Conservation (phyloP, 2,113 vertebrate genomes). For the Myiagra hebetior region DNA sequence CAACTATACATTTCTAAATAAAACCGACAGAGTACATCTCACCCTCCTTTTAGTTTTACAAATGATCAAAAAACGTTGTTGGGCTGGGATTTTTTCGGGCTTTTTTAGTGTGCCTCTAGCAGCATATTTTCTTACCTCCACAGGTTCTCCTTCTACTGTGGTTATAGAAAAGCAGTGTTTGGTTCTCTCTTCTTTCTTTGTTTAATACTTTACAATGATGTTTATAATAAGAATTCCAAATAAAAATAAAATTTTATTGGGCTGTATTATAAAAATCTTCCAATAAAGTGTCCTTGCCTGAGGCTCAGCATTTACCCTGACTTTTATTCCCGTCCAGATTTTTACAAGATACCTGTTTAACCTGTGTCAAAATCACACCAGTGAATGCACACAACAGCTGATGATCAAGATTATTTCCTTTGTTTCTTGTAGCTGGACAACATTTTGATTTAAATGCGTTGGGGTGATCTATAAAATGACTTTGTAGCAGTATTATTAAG, state of each 20-base stretch:
- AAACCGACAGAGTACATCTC: neutral
- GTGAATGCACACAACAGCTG: neutral
- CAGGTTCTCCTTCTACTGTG: neutral
- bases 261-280: neutral
- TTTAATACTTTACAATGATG: neutral
- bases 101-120: neutral
- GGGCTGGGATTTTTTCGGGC: accelerated
- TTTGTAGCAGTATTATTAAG: neutral
- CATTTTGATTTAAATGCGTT: neutral
- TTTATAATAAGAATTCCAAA: neutral
- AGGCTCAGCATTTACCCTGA: neutral
- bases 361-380: neutral
- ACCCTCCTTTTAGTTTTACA: neutral
- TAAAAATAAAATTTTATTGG: conserved; percentile 15
- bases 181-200: neutral
- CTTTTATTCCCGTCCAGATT: neutral
- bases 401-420: neutral
- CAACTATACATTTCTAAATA: neutral
- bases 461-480: neutral
- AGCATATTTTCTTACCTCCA: neutral
- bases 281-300: neutral
- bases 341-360: neutral
- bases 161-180: neutral
- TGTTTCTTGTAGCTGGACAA: neutral
- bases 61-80: neutral